Evolutionary conservation across 2,888 invertebrate genomes (phyloP), one percentile per base, ranked within the genome.

Genomic region (Volucella bombylans): DNA sequence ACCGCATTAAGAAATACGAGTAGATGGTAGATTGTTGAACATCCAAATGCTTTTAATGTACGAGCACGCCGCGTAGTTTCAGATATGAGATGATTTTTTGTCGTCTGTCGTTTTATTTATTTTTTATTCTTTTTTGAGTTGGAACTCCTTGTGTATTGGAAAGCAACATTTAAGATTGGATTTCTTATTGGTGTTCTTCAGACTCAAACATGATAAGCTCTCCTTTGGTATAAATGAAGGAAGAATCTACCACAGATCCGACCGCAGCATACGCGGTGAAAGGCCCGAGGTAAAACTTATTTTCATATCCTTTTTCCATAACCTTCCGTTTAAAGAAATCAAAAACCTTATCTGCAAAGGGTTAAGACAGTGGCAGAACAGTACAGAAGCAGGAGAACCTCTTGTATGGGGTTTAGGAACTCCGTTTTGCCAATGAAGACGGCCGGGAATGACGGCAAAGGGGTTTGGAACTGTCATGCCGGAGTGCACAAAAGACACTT

Each of bases 21-120:
- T 31, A 64, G 68, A 62, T 64, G 73, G 67, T 76, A 71, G 81
- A 77, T 83, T 72, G 86, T 57, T 74, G 86, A 87, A 87, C 87
- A 87, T 87, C 79, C 87, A 87, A 87, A 87, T 86, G 87, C 87
- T 87, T 87, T 87, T 87, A 87, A 87, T 87, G 86, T 82, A 62
- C 80, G 85, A 80, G 6, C 6, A 31, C 31, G 31, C 31, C 31
- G 31, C 31, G 6, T 31, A 50, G 82, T 62, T 76, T 86, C 62
- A 80, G 80, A 82, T 74, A 76, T 68, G 77, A 79, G 54, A 45
- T 69, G 72, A 39, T 74, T 78, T 67, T 72, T 81, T 81, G 74
- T 77, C 52, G 68, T 79, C 62, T 54, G 47, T 45, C 38, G 39
- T 62, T 8, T 59, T 54, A 49, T 10, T 73, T 79, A 68, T 78